Evolutionary conservation across 2,797 vertebrate genomes (phyloP).

Genomic region (Xiphorhynchus erythropygius): DNA sequence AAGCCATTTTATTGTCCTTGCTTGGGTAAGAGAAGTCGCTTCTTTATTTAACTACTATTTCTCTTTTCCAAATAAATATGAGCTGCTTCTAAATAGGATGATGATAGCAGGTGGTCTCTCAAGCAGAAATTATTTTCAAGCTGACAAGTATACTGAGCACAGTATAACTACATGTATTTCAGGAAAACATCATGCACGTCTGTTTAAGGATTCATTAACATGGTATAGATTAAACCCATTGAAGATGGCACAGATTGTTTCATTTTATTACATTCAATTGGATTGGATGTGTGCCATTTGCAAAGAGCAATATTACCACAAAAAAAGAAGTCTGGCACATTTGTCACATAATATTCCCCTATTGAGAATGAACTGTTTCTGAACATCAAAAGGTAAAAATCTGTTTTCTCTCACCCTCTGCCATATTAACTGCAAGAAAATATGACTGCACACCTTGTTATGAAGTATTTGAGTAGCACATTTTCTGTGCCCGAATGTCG

Average conservation of each 20-base stretch:
- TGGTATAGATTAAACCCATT: constrained; percentile 71
- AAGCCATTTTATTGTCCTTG: constrained; percentile 8
- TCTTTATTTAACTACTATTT: constrained; percentile 57
- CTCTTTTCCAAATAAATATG: constrained; percentile 49
- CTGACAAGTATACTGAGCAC: constrained; percentile 36
- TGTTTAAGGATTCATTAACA: constrained; percentile 75
- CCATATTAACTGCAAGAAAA: not conserved
- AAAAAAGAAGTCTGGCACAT: constrained; percentile 50
- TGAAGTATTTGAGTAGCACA: not conserved
- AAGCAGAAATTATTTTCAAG: constrained; percentile 65
- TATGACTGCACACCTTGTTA: not conserved
- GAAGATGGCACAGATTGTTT: constrained; percentile 75
- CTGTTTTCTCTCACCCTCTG: constrained; percentile 27
- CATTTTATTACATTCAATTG: constrained; percentile 74
- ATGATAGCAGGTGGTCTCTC: constrained; percentile 66
- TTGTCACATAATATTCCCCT: constrained; percentile 66
- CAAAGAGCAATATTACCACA: constrained; percentile 70
- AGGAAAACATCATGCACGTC: constrained; percentile 61
- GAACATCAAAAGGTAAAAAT: constrained; percentile 56
- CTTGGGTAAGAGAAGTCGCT: not conserved
- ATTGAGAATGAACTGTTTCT: constrained; percentile 63
- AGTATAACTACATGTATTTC: constrained; percentile 62
- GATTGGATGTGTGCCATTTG: constrained; percentile 75
- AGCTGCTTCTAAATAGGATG: constrained; percentile 54
- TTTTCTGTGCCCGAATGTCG: fast-evolving